phyloP scores from a whole-genome alignment of 2,797 vertebrate species.

The Sebastes glaucus region DNA sequence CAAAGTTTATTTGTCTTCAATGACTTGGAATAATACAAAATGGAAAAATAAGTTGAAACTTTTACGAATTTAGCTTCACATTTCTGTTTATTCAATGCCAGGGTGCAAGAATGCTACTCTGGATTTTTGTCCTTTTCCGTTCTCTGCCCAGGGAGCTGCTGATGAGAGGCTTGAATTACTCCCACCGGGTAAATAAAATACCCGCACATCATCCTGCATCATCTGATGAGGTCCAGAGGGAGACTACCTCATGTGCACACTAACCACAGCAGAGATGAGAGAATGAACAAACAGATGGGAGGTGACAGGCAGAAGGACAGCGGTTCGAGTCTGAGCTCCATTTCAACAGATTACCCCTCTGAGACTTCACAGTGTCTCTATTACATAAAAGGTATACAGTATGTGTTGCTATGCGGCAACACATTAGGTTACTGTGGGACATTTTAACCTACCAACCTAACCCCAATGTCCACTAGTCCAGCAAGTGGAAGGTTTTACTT shows the following conservation, averaged over 20 bases:
- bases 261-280: background rate
- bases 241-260: background rate
- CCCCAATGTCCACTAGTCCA: no score
- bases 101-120: background rate
- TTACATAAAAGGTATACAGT: background rate
- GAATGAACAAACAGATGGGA: background rate
- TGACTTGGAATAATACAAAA: background rate
- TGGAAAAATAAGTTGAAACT: no score
- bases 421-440: background rate
- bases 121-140: background rate
- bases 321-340: background rate
- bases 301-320: no score
- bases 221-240: background rate
- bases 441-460: no score
- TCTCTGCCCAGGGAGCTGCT: background rate
- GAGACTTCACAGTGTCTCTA: background rate
- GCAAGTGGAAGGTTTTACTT: no score
- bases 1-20: background rate
- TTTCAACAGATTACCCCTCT: background rate
- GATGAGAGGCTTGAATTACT: background rate
- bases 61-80: background rate
- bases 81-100: background rate
- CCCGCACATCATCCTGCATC: background rate
- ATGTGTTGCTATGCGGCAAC: background rate
- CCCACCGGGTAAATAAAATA: conserved; percentile 21